Evolutionary conservation across 1,140 invertebrate species (phyloP).

Genomic region (Probaryconus sp.): DNA sequence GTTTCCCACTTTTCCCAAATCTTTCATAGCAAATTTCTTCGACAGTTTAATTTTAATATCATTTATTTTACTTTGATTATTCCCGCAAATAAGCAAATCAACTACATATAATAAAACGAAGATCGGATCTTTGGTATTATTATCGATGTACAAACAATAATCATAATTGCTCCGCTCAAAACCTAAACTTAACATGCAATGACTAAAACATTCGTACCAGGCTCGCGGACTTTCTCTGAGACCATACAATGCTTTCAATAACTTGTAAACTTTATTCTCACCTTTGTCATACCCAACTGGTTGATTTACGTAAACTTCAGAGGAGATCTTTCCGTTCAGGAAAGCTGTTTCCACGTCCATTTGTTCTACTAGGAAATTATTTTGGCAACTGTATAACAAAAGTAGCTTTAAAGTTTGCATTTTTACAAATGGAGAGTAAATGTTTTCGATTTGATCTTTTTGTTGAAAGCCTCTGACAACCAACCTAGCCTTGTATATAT

Average conservation of each 20-base stretch:
- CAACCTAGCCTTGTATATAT: conserved; percentile 51
- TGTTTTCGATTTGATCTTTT: conserved; percentile 35
- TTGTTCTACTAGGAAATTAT: conserved; percentile 33
- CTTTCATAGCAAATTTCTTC: conserved; percentile 13
- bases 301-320: conserved; percentile 38
- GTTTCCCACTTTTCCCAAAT: conserved; percentile 16
- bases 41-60: not conserved
- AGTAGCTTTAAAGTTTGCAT: conserved; percentile 47
- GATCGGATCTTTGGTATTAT: not conserved
- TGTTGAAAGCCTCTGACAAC: conserved; percentile 53
- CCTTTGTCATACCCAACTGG: conserved; percentile 13
- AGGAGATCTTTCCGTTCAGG: conserved; percentile 30
- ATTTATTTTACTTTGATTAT: not conserved
- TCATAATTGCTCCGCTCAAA: conserved; percentile 7
- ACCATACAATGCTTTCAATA: conserved; percentile 12
- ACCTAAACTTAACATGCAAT: conserved; percentile 4
- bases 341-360: conserved; percentile 48
- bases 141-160: conserved; percentile 4
- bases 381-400: conserved; percentile 38
- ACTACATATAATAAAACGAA: not conserved
- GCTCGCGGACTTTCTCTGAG: conserved; percentile 16
- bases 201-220: conserved; percentile 39
- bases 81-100: not conserved
- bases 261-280: conserved; percentile 21
- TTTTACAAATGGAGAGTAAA: conserved; percentile 55